Conservation (phyloP, 2,888 invertebrate genomes). For the Amaurobius ferox region DNA sequence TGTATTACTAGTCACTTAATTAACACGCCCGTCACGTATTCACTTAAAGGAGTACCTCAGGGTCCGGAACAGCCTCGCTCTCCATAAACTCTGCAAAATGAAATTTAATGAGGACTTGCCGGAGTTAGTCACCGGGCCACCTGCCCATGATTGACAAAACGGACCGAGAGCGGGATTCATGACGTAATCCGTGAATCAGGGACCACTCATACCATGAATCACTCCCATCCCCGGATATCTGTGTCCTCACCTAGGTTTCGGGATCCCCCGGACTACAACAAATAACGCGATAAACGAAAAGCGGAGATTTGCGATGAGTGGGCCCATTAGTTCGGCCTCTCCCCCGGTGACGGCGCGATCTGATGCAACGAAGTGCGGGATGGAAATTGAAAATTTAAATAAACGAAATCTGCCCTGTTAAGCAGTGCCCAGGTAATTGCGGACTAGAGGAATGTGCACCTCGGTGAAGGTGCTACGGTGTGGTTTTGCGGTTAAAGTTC, state of each 20-base stretch:
- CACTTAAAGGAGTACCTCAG: background rate
- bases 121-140: slow-evolving; percentile 60
- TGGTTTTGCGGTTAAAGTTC: too few relatives aligned
- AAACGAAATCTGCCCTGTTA: background rate
- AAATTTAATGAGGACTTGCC: slow-evolving; percentile 20
- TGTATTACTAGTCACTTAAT: slow-evolving; percentile 1
- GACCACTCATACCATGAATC: slow-evolving; percentile 70
- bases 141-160: slow-evolving; percentile 54
- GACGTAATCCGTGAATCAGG: slow-evolving; percentile 69
- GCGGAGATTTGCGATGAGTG: slow-evolving; percentile 57
- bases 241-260: slow-evolving; percentile 47
- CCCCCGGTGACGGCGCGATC: background rate
- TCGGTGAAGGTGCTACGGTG: too few relatives aligned
- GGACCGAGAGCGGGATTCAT: slow-evolving; percentile 24
- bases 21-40: slow-evolving; percentile 11
- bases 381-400: slow-evolving; percentile 14
- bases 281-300: slow-evolving; percentile 50
- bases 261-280: slow-evolving; percentile 18
- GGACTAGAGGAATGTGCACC: too few relatives aligned
- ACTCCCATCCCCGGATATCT: slow-evolving; percentile 49
- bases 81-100: slow-evolving; percentile 15
- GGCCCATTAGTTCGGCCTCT: slow-evolving; percentile 31
- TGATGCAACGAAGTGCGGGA: background rate
- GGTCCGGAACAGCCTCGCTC: background rate
- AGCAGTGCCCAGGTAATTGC: too few relatives aligned